Conservation (phyloP, 2,113 vertebrate genomes). For the Plecotus auritus region DNA sequence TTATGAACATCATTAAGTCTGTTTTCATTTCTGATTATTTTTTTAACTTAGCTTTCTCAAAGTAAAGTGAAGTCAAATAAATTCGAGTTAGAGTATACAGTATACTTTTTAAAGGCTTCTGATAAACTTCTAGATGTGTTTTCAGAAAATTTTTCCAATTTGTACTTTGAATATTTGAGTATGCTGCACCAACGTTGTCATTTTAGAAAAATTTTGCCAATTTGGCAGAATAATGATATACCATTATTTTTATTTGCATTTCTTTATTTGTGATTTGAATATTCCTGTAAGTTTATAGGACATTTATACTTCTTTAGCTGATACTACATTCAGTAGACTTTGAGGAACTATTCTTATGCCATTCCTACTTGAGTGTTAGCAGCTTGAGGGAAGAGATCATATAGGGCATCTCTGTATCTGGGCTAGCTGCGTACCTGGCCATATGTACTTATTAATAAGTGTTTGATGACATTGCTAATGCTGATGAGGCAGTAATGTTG, state of each 20-base stretch:
- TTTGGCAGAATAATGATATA: conserved; percentile 35
- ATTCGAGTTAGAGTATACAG: background rate
- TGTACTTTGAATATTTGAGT: conserved; percentile 45
- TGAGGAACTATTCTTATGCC: background rate
- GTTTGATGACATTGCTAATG: conserved; percentile 63
- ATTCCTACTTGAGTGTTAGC: conserved; percentile 3
- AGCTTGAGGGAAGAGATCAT: background rate
- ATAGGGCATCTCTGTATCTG: background rate
- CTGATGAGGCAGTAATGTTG: conserved; percentile 56
- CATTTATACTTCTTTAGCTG: background rate
- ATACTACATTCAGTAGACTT: conserved; percentile 13
- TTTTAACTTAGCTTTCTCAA: conserved; percentile 38
- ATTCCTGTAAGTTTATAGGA: background rate
- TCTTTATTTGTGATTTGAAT: conserved; percentile 42
- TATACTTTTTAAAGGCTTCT: background rate
- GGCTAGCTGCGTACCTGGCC: conserved; percentile 21
- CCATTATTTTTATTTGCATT: conserved; percentile 29
- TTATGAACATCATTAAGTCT: background rate
- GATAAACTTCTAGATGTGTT: background rate
- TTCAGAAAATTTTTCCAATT: conserved; percentile 32
- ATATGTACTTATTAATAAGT: conserved; percentile 48
- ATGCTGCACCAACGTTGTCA: background rate
- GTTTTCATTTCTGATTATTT: conserved; percentile 44
- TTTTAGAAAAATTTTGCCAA: conserved; percentile 16
- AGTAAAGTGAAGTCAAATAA: conserved; percentile 26